These are phyloP conservation scores for Clinocottus analis DNA, from an alignment of 2,113 vertebrate species.

Conservation along the genomic window DNA sequence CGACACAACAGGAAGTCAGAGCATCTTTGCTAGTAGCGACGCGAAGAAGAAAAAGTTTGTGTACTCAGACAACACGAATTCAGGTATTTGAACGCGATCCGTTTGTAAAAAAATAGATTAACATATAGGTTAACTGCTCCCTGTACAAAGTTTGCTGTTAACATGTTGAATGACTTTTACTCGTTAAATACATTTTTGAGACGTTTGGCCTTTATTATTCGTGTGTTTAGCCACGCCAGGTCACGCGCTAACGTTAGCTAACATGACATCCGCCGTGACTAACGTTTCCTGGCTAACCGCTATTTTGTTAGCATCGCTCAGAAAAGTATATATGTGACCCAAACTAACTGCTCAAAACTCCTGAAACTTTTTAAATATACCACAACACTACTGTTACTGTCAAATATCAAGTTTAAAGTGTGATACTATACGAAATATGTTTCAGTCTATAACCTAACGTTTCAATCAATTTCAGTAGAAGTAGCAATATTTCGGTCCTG, in stretches of 20 bases:
- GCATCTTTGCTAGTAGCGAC: not conserved
- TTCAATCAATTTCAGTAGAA: not conserved
- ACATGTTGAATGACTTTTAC: not conserved
- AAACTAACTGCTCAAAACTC: not conserved
- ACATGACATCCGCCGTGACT: not conserved
- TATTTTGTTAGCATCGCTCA: constrained; percentile 18
- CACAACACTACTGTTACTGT: fast-evolving
- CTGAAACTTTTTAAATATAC: not conserved
- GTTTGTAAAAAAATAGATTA: fast-evolving
- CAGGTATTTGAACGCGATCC: constrained; percentile 21
- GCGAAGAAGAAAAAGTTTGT: constrained; percentile 2
- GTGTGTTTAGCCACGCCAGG: constrained; percentile 53
- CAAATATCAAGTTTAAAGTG: too few species aligned
- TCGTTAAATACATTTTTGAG: fast-evolving
- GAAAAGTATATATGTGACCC: not conserved
- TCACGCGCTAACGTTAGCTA: constrained; percentile 71
- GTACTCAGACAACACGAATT: not conserved
- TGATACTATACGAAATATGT: fast-evolving
- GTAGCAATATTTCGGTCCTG: not conserved
- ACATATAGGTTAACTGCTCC: fast-evolving
- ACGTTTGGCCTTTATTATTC: not conserved
- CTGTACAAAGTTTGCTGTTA: fast-evolving
- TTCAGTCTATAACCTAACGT: not conserved
- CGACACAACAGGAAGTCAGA: constrained; percentile 1
- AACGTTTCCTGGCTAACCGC: constrained; percentile 24